A percentile compares a stretch with the other conserved stretches of the same genome.
Evolutionary conservation across 2,113 vertebrate genomes (phyloP).

Genomic region (Trichomycterus rosablanca): DNA sequence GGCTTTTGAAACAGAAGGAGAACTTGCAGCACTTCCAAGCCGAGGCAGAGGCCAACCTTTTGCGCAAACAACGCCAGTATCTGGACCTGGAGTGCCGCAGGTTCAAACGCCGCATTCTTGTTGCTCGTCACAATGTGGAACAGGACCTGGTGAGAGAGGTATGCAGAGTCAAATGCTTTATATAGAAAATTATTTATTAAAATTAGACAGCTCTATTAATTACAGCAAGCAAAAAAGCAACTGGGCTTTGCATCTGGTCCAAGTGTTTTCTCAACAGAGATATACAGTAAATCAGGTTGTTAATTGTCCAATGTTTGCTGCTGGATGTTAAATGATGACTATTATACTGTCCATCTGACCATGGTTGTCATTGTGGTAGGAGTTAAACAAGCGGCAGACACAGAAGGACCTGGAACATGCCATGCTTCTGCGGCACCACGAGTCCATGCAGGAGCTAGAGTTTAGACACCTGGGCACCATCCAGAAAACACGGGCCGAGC

Average conservation of each 20-base stretch:
- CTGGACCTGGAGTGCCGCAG: conserved; percentile 92
- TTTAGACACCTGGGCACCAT: conserved; percentile 93
- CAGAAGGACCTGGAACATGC: conserved; percentile 98
- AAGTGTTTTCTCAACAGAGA: too few species aligned
- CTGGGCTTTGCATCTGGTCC: background rate
- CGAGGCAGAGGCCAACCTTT: conserved; percentile 93
- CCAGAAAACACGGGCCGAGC: conserved; percentile 91
- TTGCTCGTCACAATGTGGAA: conserved; percentile 91
- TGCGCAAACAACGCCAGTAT: conserved; percentile 91
- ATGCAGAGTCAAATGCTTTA: background rate
- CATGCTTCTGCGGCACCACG: conserved; percentile 94
- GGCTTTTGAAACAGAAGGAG: conserved; percentile 97
- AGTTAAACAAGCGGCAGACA: conserved; percentile 95
- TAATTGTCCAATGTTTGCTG: too few species aligned
- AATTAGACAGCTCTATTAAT: background rate
- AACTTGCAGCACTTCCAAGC: conserved; percentile 98
- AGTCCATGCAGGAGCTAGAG: conserved; percentile 98
- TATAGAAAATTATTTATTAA: too few species aligned
- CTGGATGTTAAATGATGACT: too few species aligned
- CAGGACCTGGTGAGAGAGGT: conserved; percentile 95
- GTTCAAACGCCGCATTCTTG: conserved; percentile 93
- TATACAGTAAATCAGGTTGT: too few species aligned
- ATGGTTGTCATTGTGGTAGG: conserved; percentile 58
- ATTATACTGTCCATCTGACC: background rate
- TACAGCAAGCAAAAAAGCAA: background rate